A percentile compares a stretch with the other conserved stretches of the same genome.
These are phyloP conservation scores for Anoplophora glabripennis DNA, from an alignment of 1,140 invertebrate genomes.

Conservation along the genomic window DNA sequence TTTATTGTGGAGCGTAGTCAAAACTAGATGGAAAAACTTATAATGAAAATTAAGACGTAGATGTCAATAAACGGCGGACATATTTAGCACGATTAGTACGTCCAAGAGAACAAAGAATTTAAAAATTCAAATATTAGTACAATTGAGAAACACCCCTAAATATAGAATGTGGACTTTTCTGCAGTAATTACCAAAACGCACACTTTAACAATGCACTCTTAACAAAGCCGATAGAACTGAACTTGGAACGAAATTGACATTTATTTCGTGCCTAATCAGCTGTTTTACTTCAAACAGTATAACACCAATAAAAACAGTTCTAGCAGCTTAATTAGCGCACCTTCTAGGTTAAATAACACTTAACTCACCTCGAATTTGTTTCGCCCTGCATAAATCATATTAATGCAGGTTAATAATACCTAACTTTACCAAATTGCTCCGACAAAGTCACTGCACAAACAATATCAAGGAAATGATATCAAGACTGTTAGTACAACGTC, in stretches of 20 bases:
- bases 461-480: conserved; percentile 8
- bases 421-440: not conserved
- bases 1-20: not conserved
- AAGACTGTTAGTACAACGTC: conserved; percentile 22
- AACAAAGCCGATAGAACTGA: not conserved
- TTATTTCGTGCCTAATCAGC: conserved; percentile 31
- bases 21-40: not conserved
- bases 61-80: conserved; percentile 32
- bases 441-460: conserved; percentile 15
- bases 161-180: too few species aligned
- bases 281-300: conserved; percentile 39
- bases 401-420: conserved; percentile 15
- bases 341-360: not conserved
- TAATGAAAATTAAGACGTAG: conserved; percentile 26
- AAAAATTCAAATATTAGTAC: not conserved
- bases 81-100: conserved; percentile 32
- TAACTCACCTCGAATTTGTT: conserved; percentile 58
- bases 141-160: not conserved
- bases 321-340: not conserved
- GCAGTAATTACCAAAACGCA: not conserved
- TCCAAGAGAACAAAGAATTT: conserved; percentile 17
- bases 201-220: not conserved
- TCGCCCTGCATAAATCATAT: conserved; percentile 56
- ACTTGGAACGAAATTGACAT: not conserved
- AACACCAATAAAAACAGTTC: conserved; percentile 19